A percentile compares a stretch with the other conserved stretches of the same genome.
phyloP scores from a whole-genome alignment of 2,888 invertebrate genomes.

The Imbricaverruca yamaguchii region DNA sequence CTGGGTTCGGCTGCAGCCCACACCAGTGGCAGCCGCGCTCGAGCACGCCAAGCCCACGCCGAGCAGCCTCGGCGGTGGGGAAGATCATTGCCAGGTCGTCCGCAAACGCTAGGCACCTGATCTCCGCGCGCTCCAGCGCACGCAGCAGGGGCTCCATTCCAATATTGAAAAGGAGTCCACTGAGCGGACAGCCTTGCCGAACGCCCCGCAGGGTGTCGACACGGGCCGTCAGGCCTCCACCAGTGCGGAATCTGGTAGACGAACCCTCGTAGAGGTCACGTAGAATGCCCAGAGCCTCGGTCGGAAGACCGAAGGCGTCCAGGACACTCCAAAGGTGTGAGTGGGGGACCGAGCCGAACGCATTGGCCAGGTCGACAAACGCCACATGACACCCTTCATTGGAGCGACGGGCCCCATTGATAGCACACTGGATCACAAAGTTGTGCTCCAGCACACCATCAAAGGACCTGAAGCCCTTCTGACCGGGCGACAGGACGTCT shows the following conservation, averaged over 20 bases:
- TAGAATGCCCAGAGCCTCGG: no score
- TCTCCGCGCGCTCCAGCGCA: background rate
- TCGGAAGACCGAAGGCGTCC: no score
- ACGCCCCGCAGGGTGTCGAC: background rate
- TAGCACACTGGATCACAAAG: background rate
- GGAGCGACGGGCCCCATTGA: background rate
- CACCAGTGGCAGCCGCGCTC: background rate
- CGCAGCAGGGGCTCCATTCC: background rate
- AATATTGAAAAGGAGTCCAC: background rate
- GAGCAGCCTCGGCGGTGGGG: background rate
- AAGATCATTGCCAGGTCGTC: background rate
- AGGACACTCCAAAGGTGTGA: no score
- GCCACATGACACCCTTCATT: no score
- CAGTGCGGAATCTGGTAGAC: no score
- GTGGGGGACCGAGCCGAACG: no score
- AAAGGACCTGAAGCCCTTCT: constrained; percentile 11
- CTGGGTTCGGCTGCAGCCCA: background rate
- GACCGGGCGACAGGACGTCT: no score
- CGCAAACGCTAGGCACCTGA: background rate
- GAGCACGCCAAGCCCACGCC: background rate
- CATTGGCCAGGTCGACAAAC: no score
- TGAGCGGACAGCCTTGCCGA: background rate
- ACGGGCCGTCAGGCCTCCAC: no score
- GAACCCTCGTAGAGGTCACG: no score
- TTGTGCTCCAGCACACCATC: constrained; percentile 8